Percentiles rank a stretch among this genome's conserved stretches.
Evolutionary conservation across 2,888 invertebrate genomes (phyloP).

Genomic region (Oxyteleia sp.): DNA sequence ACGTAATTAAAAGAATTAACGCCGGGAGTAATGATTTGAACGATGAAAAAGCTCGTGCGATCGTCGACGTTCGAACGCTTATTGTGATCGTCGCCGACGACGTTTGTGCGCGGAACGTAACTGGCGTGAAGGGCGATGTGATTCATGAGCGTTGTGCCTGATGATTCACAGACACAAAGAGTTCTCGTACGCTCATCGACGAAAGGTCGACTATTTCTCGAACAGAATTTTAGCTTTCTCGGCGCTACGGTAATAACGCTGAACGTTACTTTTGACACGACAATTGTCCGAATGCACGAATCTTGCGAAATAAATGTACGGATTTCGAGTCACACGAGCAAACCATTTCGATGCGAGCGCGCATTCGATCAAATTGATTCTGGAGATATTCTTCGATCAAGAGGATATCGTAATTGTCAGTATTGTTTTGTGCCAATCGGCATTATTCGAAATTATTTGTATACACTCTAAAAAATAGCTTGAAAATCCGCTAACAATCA

Average conservation of each 20-base stretch:
- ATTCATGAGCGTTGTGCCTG: slow-evolving; percentile 77
- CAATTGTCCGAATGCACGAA: slow-evolving; percentile 22
- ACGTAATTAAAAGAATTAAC: too few species aligned
- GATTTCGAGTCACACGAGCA: background rate
- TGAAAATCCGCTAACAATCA: too few species aligned
- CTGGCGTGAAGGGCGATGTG: slow-evolving; percentile 76
- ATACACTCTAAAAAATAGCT: too few species aligned
- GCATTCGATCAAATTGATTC: background rate
- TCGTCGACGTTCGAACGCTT: slow-evolving; percentile 3
- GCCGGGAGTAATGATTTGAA: background rate
- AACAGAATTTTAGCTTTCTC: slow-evolving; percentile 37
- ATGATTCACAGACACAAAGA: slow-evolving; percentile 76
- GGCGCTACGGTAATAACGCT: slow-evolving; percentile 21
- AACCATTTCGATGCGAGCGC: background rate
- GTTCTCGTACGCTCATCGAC: slow-evolving; percentile 74
- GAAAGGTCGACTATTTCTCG: slow-evolving; percentile 51
- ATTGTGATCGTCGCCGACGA: background rate
- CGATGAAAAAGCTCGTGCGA: background rate
- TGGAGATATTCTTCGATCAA: background rate
- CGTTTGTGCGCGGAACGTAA: slow-evolving; percentile 59
- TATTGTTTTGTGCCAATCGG: too few species aligned
- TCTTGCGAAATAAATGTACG: slow-evolving; percentile 2
- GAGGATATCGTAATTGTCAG: too few species aligned
- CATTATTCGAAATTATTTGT: too few species aligned
- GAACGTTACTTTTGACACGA: slow-evolving; percentile 43